Conservation (phyloP, 2,888 invertebrate genomes). For the Drosophila acutilabella region DNA sequence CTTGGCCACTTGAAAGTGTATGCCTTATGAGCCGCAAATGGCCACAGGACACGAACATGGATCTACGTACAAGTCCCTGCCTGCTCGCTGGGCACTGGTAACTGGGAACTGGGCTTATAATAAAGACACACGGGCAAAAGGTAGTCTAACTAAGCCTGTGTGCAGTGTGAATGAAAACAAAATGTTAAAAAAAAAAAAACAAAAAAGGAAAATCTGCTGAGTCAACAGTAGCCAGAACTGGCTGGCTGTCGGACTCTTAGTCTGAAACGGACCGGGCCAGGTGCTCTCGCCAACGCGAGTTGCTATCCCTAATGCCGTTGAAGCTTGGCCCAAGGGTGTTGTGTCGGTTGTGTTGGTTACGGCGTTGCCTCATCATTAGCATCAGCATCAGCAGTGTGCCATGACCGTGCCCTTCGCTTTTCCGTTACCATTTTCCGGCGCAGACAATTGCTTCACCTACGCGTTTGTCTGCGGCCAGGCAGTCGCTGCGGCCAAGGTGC, state of each 20-base stretch:
- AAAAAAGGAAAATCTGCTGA: slow-evolving; percentile 58
- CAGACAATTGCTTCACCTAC: slow-evolving; percentile 58
- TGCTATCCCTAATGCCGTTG: slow-evolving; percentile 43
- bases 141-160: slow-evolving; percentile 58
- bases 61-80: slow-evolving; percentile 29
- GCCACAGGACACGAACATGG: slow-evolving; percentile 69
- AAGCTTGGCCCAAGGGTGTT: slow-evolving; percentile 42
- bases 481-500: slow-evolving; percentile 71
- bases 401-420: neutral
- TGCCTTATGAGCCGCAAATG: slow-evolving; percentile 81
- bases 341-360: slow-evolving; percentile 29
- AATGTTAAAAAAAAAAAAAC: slow-evolving; percentile 22
- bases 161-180: slow-evolving; percentile 33
- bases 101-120: slow-evolving; percentile 48
- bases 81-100: slow-evolving; percentile 4
- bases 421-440: neutral
- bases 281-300: slow-evolving; percentile 20
- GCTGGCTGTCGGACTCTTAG: too few species aligned
- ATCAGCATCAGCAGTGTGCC: slow-evolving; percentile 43
- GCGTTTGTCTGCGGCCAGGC: slow-evolving; percentile 74
- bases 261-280: neutral
- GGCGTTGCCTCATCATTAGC: slow-evolving; percentile 70
- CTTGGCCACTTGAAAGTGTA: slow-evolving; percentile 79
- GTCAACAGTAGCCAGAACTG: slow-evolving; percentile 61
- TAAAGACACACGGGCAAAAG: slow-evolving; percentile 68